Conservation (phyloP, 2,113 vertebrate genomes). For the Ursus arctos region DNA sequence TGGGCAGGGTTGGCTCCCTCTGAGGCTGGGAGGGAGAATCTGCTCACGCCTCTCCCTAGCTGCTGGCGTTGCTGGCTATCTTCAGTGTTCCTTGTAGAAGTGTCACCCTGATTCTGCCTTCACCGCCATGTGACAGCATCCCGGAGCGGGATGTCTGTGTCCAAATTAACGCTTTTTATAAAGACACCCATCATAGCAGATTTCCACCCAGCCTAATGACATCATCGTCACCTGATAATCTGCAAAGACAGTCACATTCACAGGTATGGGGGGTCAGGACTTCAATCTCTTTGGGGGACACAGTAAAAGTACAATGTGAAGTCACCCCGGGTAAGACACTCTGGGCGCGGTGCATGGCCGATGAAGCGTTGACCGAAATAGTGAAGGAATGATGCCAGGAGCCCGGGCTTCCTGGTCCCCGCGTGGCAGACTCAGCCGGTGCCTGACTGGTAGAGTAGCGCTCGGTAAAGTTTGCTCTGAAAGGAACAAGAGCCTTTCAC, state of each 20-base stretch:
- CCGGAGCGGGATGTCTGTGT: rapidly evolving
- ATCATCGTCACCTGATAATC: not conserved
- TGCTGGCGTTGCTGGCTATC: not conserved
- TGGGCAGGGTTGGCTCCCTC: rapidly evolving
- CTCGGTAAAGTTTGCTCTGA: not conserved
- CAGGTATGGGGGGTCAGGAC: not conserved
- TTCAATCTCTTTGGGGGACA: not conserved
- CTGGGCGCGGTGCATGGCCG: rapidly evolving
- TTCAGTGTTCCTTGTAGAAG: not conserved
- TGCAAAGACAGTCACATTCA: not conserved
- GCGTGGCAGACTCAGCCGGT: rapidly evolving
- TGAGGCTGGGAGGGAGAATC: not conserved
- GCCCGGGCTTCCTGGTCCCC: rapidly evolving
- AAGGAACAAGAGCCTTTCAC: not conserved
- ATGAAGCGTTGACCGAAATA: not conserved
- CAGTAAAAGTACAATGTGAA: rapidly evolving
- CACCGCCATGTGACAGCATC: rapidly evolving
- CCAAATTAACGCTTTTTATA: not conserved
- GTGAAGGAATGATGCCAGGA: not conserved
- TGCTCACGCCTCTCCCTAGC: rapidly evolving
- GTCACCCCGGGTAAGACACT: not conserved
- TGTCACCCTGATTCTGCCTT: not conserved
- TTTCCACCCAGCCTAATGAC: rapidly evolving
- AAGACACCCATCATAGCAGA: rapidly evolving
- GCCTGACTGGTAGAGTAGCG: rapidly evolving